These are phyloP conservation scores for Xenopus petersii DNA, from an alignment of 2,797 vertebrate species.

Conservation along the genomic window DNA sequence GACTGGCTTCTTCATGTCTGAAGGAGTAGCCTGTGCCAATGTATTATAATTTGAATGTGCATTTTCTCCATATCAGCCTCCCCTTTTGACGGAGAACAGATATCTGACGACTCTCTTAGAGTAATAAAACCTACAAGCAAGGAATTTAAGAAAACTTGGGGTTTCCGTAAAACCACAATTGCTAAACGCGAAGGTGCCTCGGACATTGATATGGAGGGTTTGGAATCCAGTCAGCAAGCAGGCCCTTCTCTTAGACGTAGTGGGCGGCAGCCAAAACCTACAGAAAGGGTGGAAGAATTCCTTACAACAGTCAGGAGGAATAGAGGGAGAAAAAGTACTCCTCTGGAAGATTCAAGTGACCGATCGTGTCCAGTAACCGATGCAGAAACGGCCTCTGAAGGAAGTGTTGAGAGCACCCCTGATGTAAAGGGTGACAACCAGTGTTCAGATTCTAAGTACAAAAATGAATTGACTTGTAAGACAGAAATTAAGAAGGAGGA, in stretches of 20 bases:
- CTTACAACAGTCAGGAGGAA: conserved; percentile 71
- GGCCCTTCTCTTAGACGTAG: conserved; percentile 67
- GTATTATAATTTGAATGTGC: background rate
- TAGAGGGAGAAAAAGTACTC: conserved; percentile 63
- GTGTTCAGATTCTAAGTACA: conserved; percentile 52
- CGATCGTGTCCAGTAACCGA: conserved; percentile 73
- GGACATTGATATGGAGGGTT: conserved; percentile 68
- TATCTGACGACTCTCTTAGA: conserved; percentile 65
- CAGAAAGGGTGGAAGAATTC: conserved; percentile 92
- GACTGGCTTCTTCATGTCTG: too few relatives aligned
- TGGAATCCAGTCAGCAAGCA: conserved; percentile 62
- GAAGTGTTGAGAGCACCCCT: conserved; percentile 66
- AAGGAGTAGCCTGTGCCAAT: too few relatives aligned
- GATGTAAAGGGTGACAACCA: conserved; percentile 63
- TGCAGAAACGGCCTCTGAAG: conserved; percentile 73
- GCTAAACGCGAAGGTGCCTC: conserved; percentile 80
- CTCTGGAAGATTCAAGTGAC: conserved; percentile 74
- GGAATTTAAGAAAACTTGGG: conserved; percentile 90
- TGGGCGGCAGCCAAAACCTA: conserved; percentile 73
- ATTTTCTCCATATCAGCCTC: conserved; percentile 45
- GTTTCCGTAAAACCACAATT: conserved; percentile 89
- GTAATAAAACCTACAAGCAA: conserved; percentile 77
- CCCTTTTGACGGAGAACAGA: conserved; percentile 64
- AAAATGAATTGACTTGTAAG: background rate
- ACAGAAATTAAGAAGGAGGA: conserved; percentile 55